Evolutionary conservation across 1,140 invertebrate genomes (phyloP).

Genomic region (Mya arenaria): DNA sequence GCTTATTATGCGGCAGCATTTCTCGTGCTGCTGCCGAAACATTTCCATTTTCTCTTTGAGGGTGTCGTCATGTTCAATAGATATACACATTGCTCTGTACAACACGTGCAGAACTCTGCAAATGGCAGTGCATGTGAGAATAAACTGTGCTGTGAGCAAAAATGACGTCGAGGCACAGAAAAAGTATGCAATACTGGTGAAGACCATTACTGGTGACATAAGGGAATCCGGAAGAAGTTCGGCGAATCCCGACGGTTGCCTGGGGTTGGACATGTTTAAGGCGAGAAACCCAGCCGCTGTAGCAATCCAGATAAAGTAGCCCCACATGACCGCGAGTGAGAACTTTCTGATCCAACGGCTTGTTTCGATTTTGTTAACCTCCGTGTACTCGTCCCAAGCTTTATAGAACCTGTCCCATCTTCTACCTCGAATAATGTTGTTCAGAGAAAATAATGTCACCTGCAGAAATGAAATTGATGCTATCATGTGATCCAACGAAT

Average conservation of each 20-base stretch:
- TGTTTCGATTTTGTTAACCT: constrained; percentile 1
- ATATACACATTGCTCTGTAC: neutral
- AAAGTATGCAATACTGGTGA: constrained; percentile 33
- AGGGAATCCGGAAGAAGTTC: neutral
- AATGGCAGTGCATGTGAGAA: neutral
- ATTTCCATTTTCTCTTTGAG: constrained; percentile 19
- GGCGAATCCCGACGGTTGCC: constrained; percentile 12
- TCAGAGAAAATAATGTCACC: constrained; percentile 14
- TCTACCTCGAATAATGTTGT: neutral
- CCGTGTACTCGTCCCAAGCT: constrained; percentile 22
- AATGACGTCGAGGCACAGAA: constrained; percentile 42
- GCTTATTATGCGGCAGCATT: constrained; percentile 16
- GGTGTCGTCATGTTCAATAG: neutral
- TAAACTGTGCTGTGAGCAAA: constrained; percentile 38
- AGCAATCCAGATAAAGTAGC: constrained; percentile 26
- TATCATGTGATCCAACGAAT: constrained; percentile 24
- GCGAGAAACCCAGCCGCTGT: constrained; percentile 6
- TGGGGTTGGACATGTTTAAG: neutral
- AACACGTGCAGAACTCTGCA: constrained; percentile 2
- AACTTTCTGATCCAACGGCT: neutral
- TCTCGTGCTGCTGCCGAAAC: constrained; percentile 36
- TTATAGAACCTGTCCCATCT: constrained; percentile 39
- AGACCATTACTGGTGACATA: neutral
- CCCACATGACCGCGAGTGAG: neutral
- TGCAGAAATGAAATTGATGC: constrained; percentile 42